phyloP scores from a whole-genome alignment of 2,797 vertebrate genomes.

The Meda fulgida region DNA sequence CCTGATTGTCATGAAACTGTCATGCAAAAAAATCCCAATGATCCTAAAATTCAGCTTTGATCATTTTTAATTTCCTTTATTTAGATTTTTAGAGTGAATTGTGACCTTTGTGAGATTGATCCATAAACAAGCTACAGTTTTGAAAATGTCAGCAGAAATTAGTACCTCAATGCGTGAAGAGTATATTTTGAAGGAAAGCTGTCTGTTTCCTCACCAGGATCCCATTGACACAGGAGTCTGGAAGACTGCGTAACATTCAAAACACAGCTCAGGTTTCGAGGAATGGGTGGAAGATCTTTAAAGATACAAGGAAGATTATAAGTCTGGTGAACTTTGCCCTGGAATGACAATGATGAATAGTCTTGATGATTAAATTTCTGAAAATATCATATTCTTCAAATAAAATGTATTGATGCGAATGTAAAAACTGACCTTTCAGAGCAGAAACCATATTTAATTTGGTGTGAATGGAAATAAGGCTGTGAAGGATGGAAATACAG shows the following conservation, averaged over 20 bases:
- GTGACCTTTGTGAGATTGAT: background rate
- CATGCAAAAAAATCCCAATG: background rate
- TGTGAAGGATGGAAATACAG: background rate
- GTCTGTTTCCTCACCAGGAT: conserved; percentile 70
- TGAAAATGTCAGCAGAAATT: conserved; percentile 1
- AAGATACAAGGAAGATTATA: conserved; percentile 19
- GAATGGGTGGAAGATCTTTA: conserved; percentile 81
- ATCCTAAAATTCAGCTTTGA: background rate
- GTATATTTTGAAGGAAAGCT: conserved; percentile 74
- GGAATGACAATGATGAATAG: background rate
- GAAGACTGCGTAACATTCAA: conserved; percentile 73
- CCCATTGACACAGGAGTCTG: conserved; percentile 85
- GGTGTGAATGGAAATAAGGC: background rate
- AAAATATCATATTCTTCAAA: background rate
- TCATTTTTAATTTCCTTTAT: background rate
- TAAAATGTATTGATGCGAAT: background rate
- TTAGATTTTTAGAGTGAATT: background rate
- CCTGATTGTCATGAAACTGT: background rate
- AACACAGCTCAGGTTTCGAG: conserved; percentile 84
- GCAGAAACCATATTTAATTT: background rate
- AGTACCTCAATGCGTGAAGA: conserved; percentile 73
- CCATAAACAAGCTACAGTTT: background rate
- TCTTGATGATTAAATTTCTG: background rate
- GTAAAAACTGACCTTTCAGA: background rate
- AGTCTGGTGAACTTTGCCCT: background rate